These are phyloP conservation scores for Trypoxylon attenuatum DNA, from an alignment of 2,888 invertebrate genomes.

Conservation along the genomic window DNA sequence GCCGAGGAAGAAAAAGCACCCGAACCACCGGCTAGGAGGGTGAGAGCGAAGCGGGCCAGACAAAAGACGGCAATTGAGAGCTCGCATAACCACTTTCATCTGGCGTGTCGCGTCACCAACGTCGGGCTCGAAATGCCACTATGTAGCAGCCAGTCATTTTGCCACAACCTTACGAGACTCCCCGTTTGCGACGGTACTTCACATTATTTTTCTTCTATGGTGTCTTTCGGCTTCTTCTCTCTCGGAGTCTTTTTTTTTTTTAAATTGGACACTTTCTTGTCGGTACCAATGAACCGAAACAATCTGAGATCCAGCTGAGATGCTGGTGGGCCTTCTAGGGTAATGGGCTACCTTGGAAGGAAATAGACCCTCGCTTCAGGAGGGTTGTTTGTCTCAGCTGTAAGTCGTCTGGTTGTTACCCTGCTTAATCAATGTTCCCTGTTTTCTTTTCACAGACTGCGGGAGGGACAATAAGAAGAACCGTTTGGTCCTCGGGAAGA, in stretches of 20 bases:
- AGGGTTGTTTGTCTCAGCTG: no score
- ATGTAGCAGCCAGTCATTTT: slow-evolving; percentile 56
- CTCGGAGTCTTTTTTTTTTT: no score
- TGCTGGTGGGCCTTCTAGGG: background rate
- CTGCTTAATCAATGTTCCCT: no score
- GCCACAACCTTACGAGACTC: slow-evolving; percentile 43
- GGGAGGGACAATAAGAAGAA: no score
- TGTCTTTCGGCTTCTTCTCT: no score
- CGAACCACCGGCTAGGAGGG: slow-evolving; percentile 17
- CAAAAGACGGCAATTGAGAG: slow-evolving; percentile 50
- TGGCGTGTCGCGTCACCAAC: slow-evolving; percentile 64
- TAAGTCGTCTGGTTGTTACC: no score
- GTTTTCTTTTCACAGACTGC: no score
- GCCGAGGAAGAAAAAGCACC: slow-evolving; percentile 28
- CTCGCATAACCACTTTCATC: slow-evolving; percentile 66
- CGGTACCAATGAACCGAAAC: background rate
- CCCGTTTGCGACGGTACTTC: no score
- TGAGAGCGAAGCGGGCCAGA: slow-evolving; percentile 19
- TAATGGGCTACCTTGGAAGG: no score
- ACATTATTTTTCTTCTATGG: no score
- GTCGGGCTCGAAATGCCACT: slow-evolving; percentile 64
- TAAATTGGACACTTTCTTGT: slow-evolving; percentile 25
- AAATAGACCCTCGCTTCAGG: no score
- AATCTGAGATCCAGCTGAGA: slow-evolving; percentile 4
- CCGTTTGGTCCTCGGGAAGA: no score